Base-by-base conservation (phyloP, 2,888 invertebrate species). In the Agonopterix alstromeriana region DNA sequence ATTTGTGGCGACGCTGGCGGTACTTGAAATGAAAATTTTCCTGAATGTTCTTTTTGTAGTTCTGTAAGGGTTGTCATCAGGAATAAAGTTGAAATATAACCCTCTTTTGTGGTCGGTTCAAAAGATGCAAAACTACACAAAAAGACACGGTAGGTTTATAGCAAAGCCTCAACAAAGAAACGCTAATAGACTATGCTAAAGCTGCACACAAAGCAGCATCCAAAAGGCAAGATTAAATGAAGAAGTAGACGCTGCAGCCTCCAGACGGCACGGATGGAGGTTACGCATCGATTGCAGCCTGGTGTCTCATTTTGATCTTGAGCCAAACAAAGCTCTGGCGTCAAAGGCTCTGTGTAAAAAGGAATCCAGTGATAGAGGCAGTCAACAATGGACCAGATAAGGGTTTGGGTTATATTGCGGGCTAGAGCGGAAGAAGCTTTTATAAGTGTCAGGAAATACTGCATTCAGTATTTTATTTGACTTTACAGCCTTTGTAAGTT, bases 341-440 rank as follows among this genome's bases (percentile, higher is more conserved):
- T 85, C 86, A 86, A 86, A 86, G 86, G 82, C 79, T 70, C 77
- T 70, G 74, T 81, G 82, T 81, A 78, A 84, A 83, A 86, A 86
- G 86, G 82, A 86, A 84, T 82, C 85, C 86, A 80, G 82, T 85
- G 84, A 85, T 85, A 84, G 81, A 85, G 84, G 84, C 80, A 85
- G 85, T 84, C 86, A 82, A 86, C 86, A 86, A 86, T 85, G 77
- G 84, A 80, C 76, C 73, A 78, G 82, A 82, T 77, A 78, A 71
- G 64, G 63, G 67, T 48, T 35, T 55, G 64, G 53, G 54, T 27
- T n/a, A 9, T 3, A 38, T 7, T 3, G 38, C n/a, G 38, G n/a
- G 38, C 10, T 38, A n/a, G 38, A 38, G 38, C 38, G 38, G 36
- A 12, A 12, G 42, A 1, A 43, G 52, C 27, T 27, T 27, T 27